Evolutionary conservation across 2,113 vertebrate species (phyloP).

Genomic region (Mirounga angustirostris): DNA sequence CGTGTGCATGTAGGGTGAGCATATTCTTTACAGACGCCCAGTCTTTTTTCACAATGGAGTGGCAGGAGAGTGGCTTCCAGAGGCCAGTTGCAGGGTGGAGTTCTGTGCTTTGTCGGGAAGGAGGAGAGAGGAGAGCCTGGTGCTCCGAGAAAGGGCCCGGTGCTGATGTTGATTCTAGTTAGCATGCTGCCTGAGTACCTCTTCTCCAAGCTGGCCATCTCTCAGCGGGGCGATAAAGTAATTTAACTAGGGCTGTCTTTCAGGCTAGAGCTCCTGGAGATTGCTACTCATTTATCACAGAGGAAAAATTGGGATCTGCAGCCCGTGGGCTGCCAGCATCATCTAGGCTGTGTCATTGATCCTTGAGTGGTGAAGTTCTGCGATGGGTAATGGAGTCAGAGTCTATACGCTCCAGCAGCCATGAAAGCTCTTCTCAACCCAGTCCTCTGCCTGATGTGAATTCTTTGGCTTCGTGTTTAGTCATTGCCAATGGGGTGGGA

Average conservation of each 20-base stretch:
- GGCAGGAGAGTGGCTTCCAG: accelerated
- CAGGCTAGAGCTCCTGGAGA: slow-evolving; percentile 47
- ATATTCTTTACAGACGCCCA: accelerated
- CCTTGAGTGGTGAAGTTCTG: slow-evolving; percentile 2
- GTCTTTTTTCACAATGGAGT: background rate
- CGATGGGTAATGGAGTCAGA: background rate
- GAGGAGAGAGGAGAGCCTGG: background rate
- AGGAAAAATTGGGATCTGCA: background rate
- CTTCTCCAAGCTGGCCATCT: slow-evolving; percentile 20
- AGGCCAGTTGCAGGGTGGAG: background rate
- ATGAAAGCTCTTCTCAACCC: background rate
- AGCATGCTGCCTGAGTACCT: background rate
- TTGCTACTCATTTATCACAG: slow-evolving; percentile 64
- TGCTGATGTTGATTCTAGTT: background rate
- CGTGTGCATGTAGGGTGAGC: accelerated
- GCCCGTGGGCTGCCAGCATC: background rate
- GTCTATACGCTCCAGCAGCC: background rate
- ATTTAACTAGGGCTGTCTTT: slow-evolving; percentile 72
- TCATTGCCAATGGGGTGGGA: background rate
- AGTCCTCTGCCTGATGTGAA: background rate
- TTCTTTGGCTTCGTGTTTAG: background rate
- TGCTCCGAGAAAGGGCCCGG: background rate
- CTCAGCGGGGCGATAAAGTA: slow-evolving; percentile 69
- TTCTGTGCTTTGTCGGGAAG: background rate
- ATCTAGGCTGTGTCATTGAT: background rate